Base-by-base conservation (phyloP, 2,113 vertebrate genomes). In the Anarhynchus alexandrinus region DNA sequence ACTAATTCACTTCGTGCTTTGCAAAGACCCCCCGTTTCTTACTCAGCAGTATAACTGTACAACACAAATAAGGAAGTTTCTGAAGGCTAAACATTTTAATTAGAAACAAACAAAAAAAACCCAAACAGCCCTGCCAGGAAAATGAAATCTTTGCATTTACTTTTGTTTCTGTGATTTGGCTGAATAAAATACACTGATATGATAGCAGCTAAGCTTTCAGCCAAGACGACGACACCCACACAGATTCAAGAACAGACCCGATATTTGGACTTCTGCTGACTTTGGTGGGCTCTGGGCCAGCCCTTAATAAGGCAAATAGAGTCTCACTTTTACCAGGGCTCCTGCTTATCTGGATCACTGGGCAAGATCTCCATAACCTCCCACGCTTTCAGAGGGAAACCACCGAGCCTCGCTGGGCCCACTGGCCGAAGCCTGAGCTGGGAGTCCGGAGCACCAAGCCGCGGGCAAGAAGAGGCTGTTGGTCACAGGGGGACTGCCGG, bases 21-120 rank as follows among this genome's bases (percentile, higher is more conserved):
- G 78, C 88, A 96, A 92, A 96, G 93, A 93, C 93, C 84, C 64
- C 93, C 86, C 61, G 85, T 95, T 93, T 93, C 77, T 62, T 70
- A 92, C 89, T 81, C 96, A 92, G 84, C 78, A 85, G 95, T 89
- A 17, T 59, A 88, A 82, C 2, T 96, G 90, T 51, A 86, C 45
- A 91, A 85, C 12, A 77, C 57, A 67, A 94, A 69, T 69, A 95
- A 78, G n/a, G 52, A 69, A 70, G 15, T 89, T 92, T 94, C 88
- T 91, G 57, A 94, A 94, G 66, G 78, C 69, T 80, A 93, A 91
- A 93, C 58, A 59, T 94, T 88, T 94, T 78, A 95, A 94, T 88
- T 85, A 94, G 42, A 78, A 83, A 72, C 38, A 51, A 85, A 54
- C 30, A 26, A 4, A 40, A 49, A 78, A 73, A 45, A 26, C 6